phyloP scores from a whole-genome alignment of 2,888 invertebrate genomes.

The Pyrocoelia pectoralis region DNA sequence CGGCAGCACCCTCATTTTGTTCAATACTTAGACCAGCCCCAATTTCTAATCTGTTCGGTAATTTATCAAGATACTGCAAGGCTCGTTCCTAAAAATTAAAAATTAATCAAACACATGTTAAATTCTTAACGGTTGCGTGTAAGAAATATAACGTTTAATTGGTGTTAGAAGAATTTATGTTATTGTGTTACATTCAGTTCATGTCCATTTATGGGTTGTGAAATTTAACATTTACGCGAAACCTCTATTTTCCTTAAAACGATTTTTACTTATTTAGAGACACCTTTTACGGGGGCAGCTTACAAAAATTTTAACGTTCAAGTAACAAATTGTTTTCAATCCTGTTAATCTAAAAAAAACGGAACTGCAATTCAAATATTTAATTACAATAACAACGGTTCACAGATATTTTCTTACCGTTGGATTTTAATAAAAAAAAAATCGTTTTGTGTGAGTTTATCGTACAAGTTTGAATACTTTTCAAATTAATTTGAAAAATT shows the following conservation, averaged over 20 bases:
- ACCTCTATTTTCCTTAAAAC: not conserved
- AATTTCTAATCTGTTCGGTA: slow-evolving; percentile 67
- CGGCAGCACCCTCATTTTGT: slow-evolving; percentile 52
- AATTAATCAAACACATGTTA: not conserved
- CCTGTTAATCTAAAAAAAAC: too few species aligned
- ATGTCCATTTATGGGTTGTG: not conserved
- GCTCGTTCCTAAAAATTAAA: slow-evolving; percentile 70
- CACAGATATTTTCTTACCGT: too few species aligned
- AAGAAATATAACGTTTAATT: not conserved
- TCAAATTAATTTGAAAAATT: too few species aligned
- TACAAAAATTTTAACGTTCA: too few species aligned
- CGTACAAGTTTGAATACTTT: too few species aligned
- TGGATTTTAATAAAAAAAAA: too few species aligned
- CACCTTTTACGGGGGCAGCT: too few species aligned
- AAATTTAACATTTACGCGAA: not conserved
- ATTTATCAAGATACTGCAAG: slow-evolving; percentile 72
- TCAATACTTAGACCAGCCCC: slow-evolving; percentile 70
- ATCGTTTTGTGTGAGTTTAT: too few species aligned
- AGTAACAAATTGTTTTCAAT: too few species aligned
- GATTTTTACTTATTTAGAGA: not conserved
- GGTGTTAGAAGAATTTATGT: slow-evolving; percentile 3
- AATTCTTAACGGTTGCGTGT: not conserved
- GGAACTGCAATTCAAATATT: too few species aligned
- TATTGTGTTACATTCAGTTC: not conserved
- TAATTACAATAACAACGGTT: too few species aligned